phyloP scores from a whole-genome alignment of 53 echinoderm and acorn worm genomes.

The Astropecten irregularis region DNA sequence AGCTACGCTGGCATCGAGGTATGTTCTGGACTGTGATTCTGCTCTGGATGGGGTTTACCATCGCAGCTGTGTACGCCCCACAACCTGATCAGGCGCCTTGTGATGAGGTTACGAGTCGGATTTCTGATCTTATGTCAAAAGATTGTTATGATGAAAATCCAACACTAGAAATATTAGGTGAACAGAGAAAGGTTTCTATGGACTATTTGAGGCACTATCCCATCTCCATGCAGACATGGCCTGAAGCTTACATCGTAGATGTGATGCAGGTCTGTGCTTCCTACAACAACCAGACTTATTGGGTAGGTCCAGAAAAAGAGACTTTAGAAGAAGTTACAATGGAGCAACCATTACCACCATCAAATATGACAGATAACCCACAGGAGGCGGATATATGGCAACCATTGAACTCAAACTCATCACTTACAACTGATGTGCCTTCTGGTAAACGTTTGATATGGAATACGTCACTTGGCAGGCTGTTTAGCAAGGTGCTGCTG shows the following conservation, averaged over 20 bases:
- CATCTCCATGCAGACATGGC: neutral
- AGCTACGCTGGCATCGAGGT: slow-evolving; percentile 14
- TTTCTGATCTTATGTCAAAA: neutral
- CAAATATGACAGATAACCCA: neutral
- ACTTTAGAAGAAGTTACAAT: neutral
- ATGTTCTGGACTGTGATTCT: slow-evolving; percentile 7
- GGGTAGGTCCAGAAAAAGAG: no score
- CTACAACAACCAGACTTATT: neutral
- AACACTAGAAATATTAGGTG: neutral
- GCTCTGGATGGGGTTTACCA: slow-evolving; percentile 29
- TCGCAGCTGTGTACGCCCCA: neutral
- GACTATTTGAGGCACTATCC: neutral
- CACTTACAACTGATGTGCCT: neutral
- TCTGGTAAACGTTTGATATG: neutral
- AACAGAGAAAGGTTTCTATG: neutral
- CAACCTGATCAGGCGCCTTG: neutral
- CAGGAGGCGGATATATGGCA: neutral
- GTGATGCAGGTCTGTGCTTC: neutral
- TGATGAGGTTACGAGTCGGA: neutral
- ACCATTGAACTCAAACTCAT: neutral
- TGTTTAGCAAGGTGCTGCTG: slow-evolving; percentile 38
- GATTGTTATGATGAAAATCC: neutral
- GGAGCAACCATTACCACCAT: neutral
- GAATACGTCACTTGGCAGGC: slow-evolving; percentile 49
- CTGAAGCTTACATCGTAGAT: slow-evolving; percentile 11